Evolutionary conservation across 2,797 vertebrate species (phyloP).

Genomic region (Diplodus puntazzo): DNA sequence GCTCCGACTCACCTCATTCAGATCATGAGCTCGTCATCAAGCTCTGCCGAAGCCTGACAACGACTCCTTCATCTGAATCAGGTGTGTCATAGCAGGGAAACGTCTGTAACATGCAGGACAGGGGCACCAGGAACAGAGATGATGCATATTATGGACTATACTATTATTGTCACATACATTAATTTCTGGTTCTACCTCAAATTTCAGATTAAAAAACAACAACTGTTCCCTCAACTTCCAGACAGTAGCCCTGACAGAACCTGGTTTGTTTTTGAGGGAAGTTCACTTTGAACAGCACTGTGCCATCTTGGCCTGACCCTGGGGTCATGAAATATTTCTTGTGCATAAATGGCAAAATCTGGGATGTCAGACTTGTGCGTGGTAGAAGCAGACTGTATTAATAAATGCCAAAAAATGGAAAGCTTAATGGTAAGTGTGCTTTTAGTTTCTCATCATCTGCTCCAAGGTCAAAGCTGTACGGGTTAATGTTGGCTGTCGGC

Average conservation of each 20-base stretch:
- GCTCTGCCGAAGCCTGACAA: too few species aligned
- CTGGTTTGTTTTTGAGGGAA: neutral
- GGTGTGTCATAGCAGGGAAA: too few species aligned
- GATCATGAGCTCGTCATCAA: too few species aligned
- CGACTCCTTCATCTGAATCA: too few species aligned
- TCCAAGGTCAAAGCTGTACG: neutral
- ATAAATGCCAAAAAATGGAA: neutral
- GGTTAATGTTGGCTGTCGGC: neutral
- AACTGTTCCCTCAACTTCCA: neutral
- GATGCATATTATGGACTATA: neutral
- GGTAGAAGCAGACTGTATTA: neutral
- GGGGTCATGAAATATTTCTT: constrained; percentile 21
- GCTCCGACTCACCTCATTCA: too few species aligned
- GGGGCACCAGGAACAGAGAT: neutral
- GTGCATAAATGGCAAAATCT: neutral
- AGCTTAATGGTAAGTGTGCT: neutral
- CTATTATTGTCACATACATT: neutral
- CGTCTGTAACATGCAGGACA: too few species aligned
- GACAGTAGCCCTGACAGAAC: neutral
- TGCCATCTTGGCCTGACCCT: neutral
- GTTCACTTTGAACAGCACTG: neutral
- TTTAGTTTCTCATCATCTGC: constrained; percentile 8
- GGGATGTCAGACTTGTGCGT: neutral
- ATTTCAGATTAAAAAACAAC: neutral
- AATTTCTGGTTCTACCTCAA: too few species aligned